Conservation (phyloP, 1,140 invertebrate species). For the Galleria mellonella region DNA sequence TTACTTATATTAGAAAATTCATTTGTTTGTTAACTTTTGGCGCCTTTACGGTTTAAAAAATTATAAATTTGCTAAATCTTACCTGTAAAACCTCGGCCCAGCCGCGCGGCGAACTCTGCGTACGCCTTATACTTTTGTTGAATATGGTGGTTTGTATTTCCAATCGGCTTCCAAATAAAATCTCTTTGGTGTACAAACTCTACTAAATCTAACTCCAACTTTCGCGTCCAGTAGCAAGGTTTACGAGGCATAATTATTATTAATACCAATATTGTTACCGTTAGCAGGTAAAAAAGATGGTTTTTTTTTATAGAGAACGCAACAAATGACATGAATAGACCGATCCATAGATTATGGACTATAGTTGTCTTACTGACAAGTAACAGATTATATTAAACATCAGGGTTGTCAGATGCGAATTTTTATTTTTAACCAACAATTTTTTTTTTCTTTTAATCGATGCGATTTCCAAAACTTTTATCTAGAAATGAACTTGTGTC, state of each 20-base stretch:
- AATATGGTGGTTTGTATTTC: slow-evolving; percentile 62
- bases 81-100: slow-evolving; percentile 57
- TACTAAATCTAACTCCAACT: slow-evolving; percentile 52
- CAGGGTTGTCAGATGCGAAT: too few species aligned
- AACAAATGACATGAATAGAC: too few species aligned
- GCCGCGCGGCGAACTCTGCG: slow-evolving; percentile 52
- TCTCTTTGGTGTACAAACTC: slow-evolving; percentile 50
- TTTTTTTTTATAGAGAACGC: too few species aligned
- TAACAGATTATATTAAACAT: too few species aligned
- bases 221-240: slow-evolving; percentile 57
- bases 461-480: too few species aligned
- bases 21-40: neutral
- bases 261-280: neutral
- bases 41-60: neutral
- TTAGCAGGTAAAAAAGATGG: too few species aligned
- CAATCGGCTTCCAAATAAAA: slow-evolving; percentile 54
- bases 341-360: too few species aligned
- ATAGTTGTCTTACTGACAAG: too few species aligned
- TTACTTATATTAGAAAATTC: neutral
- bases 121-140: slow-evolving; percentile 64
- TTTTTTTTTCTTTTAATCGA: too few species aligned
- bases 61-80: slow-evolving; percentile 1
- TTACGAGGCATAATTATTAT: slow-evolving; percentile 36
- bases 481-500: too few species aligned
- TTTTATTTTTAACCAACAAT: too few species aligned